Percentiles rank a stretch among this genome's conserved stretches.
These are phyloP conservation scores for human (Homo sapiens) DNA, from an alignment of 2,113 vertebrate species.

Conservation along the genomic window GRCh38 chr5:81128501-81129000, in stretches of 20 bases:
- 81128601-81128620: not conserved
- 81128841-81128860: not conserved
- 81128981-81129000: too few species aligned
- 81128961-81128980: too few species aligned
- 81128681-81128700: not conserved
- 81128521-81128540: not conserved
- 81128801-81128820: not conserved
- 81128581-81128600: not conserved
- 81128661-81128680: not conserved
- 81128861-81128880: too few species aligned
- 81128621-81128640: not conserved
- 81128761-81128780: constrained; percentile 11
- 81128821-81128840: not conserved
- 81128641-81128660: not conserved
- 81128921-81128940: too few species aligned
- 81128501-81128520: not conserved
- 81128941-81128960: too few species aligned
- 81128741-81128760: not conserved
- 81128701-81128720: not conserved
- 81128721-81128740: constrained; percentile 16
- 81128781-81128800: not conserved
- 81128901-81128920: too few species aligned
- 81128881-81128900: too few species aligned
- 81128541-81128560: not conserved
- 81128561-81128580: not conserved